Evolutionary conservation across 2,888 invertebrate genomes (phyloP).

Genomic region (Lordiphosa andalusiaca): DNA sequence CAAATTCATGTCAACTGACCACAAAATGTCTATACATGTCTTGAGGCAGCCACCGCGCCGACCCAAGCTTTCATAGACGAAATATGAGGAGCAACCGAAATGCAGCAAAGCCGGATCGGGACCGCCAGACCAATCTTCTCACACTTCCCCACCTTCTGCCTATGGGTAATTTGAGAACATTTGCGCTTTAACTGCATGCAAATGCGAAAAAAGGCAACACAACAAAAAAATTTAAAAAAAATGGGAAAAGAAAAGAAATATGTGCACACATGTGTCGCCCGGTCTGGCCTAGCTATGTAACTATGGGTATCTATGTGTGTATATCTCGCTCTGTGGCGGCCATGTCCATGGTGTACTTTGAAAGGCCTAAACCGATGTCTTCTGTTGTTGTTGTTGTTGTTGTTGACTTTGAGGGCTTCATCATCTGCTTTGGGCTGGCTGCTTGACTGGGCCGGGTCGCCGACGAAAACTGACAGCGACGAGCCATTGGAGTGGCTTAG

Average conservation of each 20-base stretch:
- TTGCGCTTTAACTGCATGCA: constrained; percentile 63
- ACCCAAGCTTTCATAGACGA: constrained; percentile 63
- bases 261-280: constrained; percentile 69
- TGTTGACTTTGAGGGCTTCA: constrained; percentile 79
- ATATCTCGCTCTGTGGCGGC: constrained; percentile 18
- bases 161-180: constrained; percentile 77
- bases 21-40: constrained; percentile 48
- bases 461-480: constrained; percentile 70
- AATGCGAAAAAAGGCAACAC: constrained; percentile 44
- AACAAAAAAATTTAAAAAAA: constrained; percentile 24
- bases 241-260: constrained; percentile 38
- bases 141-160: constrained; percentile 34
- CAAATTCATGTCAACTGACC: constrained; percentile 51
- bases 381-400: constrained; percentile 37
- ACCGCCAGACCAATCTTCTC: constrained; percentile 47
- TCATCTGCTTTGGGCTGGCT: constrained; percentile 75
- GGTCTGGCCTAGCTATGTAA: constrained; percentile 30
- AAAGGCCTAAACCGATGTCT: constrained; percentile 78
- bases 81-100: constrained; percentile 71
- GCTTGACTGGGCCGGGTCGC: constrained; percentile 38
- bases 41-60: constrained; percentile 34
- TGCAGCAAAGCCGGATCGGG: constrained; percentile 46
- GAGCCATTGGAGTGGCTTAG: constrained; percentile 69
- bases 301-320: constrained; percentile 24
- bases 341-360: constrained; percentile 58